A percentile compares a stretch with the other conserved stretches of the same genome.
phyloP scores from a whole-genome alignment of 2,888 invertebrate genomes.

The Chrysina gloriosa region DNA sequence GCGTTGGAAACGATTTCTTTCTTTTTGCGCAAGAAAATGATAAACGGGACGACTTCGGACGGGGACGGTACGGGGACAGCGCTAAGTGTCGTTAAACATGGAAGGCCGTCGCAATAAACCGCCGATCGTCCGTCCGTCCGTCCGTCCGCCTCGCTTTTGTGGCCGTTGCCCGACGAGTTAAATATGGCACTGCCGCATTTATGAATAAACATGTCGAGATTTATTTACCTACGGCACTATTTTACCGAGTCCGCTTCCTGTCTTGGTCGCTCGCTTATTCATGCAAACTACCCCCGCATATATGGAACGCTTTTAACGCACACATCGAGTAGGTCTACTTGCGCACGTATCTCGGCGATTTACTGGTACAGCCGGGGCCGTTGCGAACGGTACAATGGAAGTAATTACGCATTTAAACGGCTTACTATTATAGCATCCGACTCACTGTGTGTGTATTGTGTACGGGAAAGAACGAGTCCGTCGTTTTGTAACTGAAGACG shows the following conservation, averaged over 20 bases:
- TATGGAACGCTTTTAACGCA: constrained; percentile 29
- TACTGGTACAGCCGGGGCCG: constrained; percentile 3
- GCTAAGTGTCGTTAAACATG: constrained; percentile 36
- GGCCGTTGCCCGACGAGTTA: constrained; percentile 49
- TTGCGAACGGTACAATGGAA: constrained; percentile 19
- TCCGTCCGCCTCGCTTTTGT: constrained; percentile 39
- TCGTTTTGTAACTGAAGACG: not conserved
- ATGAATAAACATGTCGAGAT: constrained; percentile 61
- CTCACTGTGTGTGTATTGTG: too few species aligned
- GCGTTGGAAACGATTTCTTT: not conserved
- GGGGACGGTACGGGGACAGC: constrained; percentile 29
- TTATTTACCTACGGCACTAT: constrained; percentile 56
- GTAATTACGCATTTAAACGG: constrained; percentile 32
- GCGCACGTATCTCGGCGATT: constrained; percentile 12
- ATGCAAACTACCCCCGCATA: constrained; percentile 47
- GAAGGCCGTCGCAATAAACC: constrained; percentile 37
- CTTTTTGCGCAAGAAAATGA: constrained; percentile 19
- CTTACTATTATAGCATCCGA: constrained; percentile 8
- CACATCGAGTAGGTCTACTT: not conserved
- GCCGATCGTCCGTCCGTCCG: constrained; percentile 6
- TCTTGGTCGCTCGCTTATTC: constrained; percentile 48
- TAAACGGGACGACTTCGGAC: constrained; percentile 11
- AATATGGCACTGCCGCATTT: constrained; percentile 58
- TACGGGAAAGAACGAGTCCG: not conserved
- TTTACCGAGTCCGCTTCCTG: constrained; percentile 55